phyloP scores from a whole-genome alignment of 35 echinoderm and acorn worm genomes.

The Apostichopus japonicus region DNA sequence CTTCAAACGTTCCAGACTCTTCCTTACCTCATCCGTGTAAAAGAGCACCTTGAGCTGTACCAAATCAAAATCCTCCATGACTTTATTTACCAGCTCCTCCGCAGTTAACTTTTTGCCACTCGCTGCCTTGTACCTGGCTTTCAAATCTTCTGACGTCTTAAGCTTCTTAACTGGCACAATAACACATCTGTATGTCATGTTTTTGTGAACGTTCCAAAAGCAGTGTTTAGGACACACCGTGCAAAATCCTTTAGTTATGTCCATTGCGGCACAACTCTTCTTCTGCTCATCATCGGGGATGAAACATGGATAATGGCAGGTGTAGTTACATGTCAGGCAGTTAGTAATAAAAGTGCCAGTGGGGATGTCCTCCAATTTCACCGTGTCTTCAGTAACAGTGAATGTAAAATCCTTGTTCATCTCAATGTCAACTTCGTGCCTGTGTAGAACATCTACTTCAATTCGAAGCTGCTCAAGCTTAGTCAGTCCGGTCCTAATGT shows the following conservation, averaged over 20 bases:
- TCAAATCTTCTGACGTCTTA: conserved; percentile 44
- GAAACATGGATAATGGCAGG: no score
- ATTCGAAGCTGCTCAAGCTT: no score
- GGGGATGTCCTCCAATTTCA: no score
- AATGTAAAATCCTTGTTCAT: no score
- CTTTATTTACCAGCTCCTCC: conserved; percentile 65
- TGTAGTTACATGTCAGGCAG: no score
- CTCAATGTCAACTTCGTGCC: no score
- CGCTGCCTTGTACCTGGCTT: conserved; percentile 65
- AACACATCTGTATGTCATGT: conserved; percentile 71
- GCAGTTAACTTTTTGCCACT: conserved; percentile 68
- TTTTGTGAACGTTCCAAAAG: conserved; percentile 67
- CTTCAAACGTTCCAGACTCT: no score
- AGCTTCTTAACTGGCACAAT: conserved; percentile 26
- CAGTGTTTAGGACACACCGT: conserved; percentile 59
- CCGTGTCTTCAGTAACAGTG: no score
- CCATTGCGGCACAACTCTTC: conserved; percentile 32
- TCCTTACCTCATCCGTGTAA: no score
- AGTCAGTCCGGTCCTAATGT: no score
- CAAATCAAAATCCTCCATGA: conserved; percentile 55
- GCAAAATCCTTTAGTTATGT: not conserved
- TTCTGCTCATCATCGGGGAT: conserved; percentile 30
- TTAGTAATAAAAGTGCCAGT: no score
- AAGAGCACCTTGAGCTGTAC: conserved; percentile 54
- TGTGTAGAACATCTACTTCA: no score